Percentiles rank a stretch among this genome's conserved stretches.
These are phyloP conservation scores for Drosophila prosaltans DNA, from an alignment of 1,140 invertebrate genomes.

Conservation along the genomic window DNA sequence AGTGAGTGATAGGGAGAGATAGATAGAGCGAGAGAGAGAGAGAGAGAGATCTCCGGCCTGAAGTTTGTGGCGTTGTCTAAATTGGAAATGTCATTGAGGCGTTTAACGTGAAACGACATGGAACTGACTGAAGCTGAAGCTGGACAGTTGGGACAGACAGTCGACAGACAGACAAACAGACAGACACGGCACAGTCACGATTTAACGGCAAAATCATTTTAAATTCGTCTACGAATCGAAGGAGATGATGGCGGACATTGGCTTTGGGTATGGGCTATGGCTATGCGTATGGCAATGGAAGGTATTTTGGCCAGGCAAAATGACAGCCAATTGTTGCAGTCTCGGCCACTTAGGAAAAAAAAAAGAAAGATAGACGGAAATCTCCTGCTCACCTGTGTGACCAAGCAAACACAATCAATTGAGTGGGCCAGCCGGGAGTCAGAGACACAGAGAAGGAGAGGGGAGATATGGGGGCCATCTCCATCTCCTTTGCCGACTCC, in stretches of 20 bases:
- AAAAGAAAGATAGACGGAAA: constrained; percentile 27
- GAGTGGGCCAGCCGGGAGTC: background rate
- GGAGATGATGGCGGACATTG: background rate
- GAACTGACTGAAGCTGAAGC: constrained; percentile 33
- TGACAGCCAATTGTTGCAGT: constrained; percentile 79
- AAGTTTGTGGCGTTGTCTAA: constrained; percentile 55
- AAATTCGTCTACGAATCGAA: constrained; percentile 12
- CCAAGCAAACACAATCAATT: constrained; percentile 36
- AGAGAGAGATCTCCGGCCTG: background rate
- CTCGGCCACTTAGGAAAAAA: constrained; percentile 59
- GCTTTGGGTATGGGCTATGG: too few relatives aligned
- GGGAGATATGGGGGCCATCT: background rate
- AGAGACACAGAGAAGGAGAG: background rate
- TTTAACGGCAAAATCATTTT: constrained; percentile 42
- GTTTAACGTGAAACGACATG: constrained; percentile 73
- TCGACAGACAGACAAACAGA: constrained; percentile 20
- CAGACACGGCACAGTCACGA: constrained; percentile 41
- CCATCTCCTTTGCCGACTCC: background rate
- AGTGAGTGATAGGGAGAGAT: too few relatives aligned
- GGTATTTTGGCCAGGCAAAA: constrained; percentile 56
- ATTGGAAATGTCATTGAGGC: constrained; percentile 81
- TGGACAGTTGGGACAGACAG: constrained; percentile 9
- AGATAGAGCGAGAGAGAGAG: too few relatives aligned
- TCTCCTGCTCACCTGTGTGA: constrained; percentile 47
- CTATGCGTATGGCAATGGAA: background rate